Base-by-base conservation (phyloP, 2,888 invertebrate genomes). In the Chrysodeixis includens region DNA sequence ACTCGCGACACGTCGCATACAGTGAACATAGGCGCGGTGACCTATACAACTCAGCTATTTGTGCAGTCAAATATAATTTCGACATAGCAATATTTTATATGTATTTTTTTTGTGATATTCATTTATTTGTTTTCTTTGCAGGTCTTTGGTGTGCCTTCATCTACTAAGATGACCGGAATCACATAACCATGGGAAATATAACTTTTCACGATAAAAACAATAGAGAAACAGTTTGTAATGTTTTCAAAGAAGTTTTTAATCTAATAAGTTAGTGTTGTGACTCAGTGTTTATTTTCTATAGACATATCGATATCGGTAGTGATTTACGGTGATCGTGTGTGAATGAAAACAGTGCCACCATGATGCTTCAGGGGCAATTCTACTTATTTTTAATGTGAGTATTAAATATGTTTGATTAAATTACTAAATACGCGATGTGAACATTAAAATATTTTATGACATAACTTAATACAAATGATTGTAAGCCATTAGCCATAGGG, bases 321-420 rank as follows among this genome's bases (percentile, higher is more conserved):
- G 86, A 82, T 86, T 83, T 85, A 85, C 80, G 81, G 86, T 85
- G 88, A 76, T 83, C 84, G 80, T 85, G 84, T 86, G 86, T 84
- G 79, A 83, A 83, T 71, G 76, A 60, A 82, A 80, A 66, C 51
- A 84, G 85, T 82, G 83, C 76, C 76, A 88, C 79, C 84, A 91
- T 89, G 90, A 78, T 81, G 75, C 81, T 87, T 76, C 87, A 87
- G 85, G 85, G 86, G 83, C 83, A 89, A 79, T 86, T 90, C 79
- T 89, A 86, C 85, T 81, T 89, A 76, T 87, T 88, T 66, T 85
- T 89, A 78, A 89, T 92, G 94, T 93, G 71, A 94, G 94, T 94
- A 91, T 81, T 74, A 57, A 72, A 71, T 49, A 65, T 79, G 78
- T 76, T 71, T 53, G 49, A 62, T 57, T 69, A 56, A 62, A 64